phyloP scores from a whole-genome alignment of 2,113 vertebrate genomes.

The Oryzias melastigma region DNA sequence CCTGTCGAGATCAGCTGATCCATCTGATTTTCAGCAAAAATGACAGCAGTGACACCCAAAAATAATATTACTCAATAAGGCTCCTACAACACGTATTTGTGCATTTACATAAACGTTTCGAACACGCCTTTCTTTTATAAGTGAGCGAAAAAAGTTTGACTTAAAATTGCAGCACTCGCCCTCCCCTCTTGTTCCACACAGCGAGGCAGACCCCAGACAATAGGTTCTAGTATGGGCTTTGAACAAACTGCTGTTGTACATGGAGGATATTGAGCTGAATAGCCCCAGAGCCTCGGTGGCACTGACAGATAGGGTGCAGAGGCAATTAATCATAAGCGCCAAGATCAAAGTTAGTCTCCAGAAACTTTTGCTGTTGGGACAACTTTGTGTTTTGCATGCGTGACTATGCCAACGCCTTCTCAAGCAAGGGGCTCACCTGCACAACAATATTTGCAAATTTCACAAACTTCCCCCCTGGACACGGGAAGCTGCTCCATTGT shows the following conservation, averaged over 20 bases:
- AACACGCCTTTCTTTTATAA: too few relatives aligned
- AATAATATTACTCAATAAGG: too few relatives aligned
- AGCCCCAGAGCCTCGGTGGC: constrained; percentile 53
- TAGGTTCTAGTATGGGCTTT: constrained; percentile 47
- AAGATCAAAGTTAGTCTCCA: constrained; percentile 63
- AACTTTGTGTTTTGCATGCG: constrained; percentile 36
- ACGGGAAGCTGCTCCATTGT: constrained; percentile 35
- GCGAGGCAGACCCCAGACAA: constrained; percentile 47
- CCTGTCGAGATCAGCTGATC: too few relatives aligned
- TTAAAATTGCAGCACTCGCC: too few relatives aligned
- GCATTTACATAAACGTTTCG: too few relatives aligned
- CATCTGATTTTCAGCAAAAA: too few relatives aligned
- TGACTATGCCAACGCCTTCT: constrained; percentile 13
- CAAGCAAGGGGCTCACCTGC: constrained; percentile 26
- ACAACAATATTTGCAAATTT: not conserved
- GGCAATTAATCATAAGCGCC: constrained; percentile 67
- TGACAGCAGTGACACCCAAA: too few relatives aligned
- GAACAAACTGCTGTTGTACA: constrained; percentile 59
- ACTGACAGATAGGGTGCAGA: constrained; percentile 54
- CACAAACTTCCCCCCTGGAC: constrained; percentile 24
- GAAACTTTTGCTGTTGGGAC: constrained; percentile 47
- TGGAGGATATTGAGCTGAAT: constrained; percentile 60
- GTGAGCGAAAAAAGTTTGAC: too few relatives aligned
- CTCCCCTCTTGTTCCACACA: not conserved
- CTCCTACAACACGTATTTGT: too few relatives aligned